Evolutionary conservation across 2,797 vertebrate species (phyloP).

Genomic region (Coracias cyanogaster): DNA sequence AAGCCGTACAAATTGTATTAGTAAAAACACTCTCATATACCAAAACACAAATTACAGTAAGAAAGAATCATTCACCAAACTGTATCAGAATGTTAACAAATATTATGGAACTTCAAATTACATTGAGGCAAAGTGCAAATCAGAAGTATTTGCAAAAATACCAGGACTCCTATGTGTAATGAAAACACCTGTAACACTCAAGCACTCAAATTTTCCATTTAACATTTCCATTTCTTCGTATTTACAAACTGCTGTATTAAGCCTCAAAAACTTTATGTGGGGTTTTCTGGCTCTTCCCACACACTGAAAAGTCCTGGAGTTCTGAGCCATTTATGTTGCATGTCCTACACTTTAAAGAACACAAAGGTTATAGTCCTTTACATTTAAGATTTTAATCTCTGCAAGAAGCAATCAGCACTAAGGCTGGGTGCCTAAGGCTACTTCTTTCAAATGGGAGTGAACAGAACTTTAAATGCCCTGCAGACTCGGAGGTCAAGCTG

Average conservation of each 20-base stretch:
- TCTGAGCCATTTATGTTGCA: neutral
- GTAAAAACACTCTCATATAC: neutral
- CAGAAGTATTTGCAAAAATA: neutral
- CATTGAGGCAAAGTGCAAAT: neutral
- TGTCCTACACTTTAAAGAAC: neutral
- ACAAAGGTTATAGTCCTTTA: neutral
- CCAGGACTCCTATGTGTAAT: neutral
- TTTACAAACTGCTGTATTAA: neutral
- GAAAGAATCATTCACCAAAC: neutral
- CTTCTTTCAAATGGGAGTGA: slow-evolving; percentile 34
- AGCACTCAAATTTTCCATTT: neutral
- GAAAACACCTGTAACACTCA: neutral
- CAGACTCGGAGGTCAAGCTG: neutral
- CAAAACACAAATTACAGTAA: neutral
- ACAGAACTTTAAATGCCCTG: neutral
- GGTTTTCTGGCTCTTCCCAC: neutral
- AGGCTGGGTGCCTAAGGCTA: neutral
- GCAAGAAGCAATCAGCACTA: neutral
- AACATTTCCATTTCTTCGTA: neutral
- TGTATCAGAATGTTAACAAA: neutral
- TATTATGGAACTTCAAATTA: neutral
- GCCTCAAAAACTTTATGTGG: neutral
- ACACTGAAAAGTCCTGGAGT: neutral
- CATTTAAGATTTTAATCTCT: slow-evolving; percentile 52
- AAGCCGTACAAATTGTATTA: neutral